Conservation (phyloP, 2,888 invertebrate genomes). For the Noctuana brunneofusca region DNA sequence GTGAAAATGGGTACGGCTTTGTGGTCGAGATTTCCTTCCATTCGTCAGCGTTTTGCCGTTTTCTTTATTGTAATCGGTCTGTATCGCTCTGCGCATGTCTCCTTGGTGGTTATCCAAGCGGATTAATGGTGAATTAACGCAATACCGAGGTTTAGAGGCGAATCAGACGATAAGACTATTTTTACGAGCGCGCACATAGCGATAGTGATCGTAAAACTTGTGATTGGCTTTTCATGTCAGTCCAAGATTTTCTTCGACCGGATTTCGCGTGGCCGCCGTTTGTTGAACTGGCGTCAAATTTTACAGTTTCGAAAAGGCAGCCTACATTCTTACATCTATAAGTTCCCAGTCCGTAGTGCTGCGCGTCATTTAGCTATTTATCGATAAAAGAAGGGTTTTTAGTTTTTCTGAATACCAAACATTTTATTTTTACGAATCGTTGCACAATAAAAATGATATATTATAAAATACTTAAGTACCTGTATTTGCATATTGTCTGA, state of each 20-base stretch:
- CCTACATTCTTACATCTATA: conserved; percentile 51
- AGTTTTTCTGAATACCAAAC: not conserved
- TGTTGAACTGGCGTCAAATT: conserved; percentile 46
- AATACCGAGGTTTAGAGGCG: conserved; percentile 23
- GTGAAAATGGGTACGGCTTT: conserved; percentile 60
- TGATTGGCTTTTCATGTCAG: conserved; percentile 43
- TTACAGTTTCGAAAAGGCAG: conserved; percentile 44
- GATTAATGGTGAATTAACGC: conserved; percentile 23
- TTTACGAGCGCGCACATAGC: conserved; percentile 35
- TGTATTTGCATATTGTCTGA: conserved; percentile 34
- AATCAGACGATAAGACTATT: conserved; percentile 28
- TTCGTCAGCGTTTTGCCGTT: conserved; percentile 55
- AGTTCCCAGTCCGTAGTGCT: conserved; percentile 43
- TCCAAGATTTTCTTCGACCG: conserved; percentile 49
- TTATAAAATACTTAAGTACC: conserved; percentile 20
- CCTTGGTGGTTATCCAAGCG: conserved; percentile 25
- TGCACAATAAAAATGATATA: not conserved
- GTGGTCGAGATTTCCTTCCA: conserved; percentile 71
- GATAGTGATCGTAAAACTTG: conserved; percentile 1
- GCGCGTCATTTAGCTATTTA: conserved; percentile 28
- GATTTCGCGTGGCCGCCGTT: conserved; percentile 41
- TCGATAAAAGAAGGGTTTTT: conserved; percentile 1
- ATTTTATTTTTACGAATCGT: conserved; percentile 7
- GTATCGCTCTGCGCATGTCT: conserved; percentile 61
- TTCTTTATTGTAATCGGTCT: conserved; percentile 41